Percentiles rank a stretch among this genome's conserved stretches.
Conservation (phyloP, 2,888 invertebrate species). For the Prosapia bicincta region DNA sequence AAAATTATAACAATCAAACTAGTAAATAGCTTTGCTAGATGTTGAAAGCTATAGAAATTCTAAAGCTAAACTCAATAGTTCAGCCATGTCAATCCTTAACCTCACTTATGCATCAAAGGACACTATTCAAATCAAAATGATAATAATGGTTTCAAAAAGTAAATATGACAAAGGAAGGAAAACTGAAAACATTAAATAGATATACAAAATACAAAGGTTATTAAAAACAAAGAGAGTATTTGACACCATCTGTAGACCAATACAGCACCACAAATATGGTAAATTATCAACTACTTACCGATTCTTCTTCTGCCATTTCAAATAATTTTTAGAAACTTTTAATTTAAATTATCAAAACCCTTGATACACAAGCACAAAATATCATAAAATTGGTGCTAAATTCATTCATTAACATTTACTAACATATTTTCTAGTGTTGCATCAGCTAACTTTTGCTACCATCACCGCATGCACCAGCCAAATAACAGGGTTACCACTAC, state of each 20-base stretch:
- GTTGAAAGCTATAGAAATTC: too few relatives aligned
- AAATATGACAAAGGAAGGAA: too few relatives aligned
- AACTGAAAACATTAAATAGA: too few relatives aligned
- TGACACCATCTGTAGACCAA: not conserved
- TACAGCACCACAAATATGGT: not conserved
- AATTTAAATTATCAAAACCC: not conserved
- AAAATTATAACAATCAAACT: too few relatives aligned
- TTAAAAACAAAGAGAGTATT: too few relatives aligned
- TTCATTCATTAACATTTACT: not conserved
- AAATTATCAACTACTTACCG: not conserved
- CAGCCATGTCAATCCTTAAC: too few relatives aligned
- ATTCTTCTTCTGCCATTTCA: not conserved
- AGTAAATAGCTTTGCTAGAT: too few relatives aligned
- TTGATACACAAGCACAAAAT: not conserved
- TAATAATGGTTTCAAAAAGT: too few relatives aligned
- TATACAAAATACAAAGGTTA: too few relatives aligned
- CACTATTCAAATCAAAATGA: too few relatives aligned
- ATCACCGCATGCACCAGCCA: not conserved
- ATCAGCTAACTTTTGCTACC: constrained; percentile 2
- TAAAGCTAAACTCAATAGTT: too few relatives aligned
- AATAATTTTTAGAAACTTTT: not conserved
- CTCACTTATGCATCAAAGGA: too few relatives aligned
- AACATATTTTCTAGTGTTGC: not conserved
- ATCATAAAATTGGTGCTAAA: not conserved
- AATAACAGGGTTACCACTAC: not conserved